These are phyloP conservation scores for Berghia stephanieae DNA, from an alignment of 1,140 invertebrate species.

Conservation along the genomic window DNA sequence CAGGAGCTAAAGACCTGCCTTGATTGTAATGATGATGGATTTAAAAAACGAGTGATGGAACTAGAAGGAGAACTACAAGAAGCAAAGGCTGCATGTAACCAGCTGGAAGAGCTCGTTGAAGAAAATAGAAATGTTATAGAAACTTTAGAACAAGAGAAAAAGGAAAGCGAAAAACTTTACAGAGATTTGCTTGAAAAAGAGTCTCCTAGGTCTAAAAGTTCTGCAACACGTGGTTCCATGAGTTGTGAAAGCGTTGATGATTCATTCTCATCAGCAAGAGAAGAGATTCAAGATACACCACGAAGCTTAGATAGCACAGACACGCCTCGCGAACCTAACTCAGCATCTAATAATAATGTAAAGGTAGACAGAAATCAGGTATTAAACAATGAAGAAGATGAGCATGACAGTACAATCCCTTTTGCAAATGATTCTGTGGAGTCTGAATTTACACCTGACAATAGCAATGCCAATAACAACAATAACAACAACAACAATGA, in stretches of 20 bases:
- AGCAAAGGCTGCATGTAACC: no score
- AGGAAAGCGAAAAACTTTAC: constrained; percentile 35
- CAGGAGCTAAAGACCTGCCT: constrained; percentile 9
- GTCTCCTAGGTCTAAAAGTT: neutral
- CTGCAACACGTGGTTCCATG: neutral
- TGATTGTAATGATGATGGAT: no score
- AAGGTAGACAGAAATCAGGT: neutral
- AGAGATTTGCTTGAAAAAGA: constrained; percentile 33
- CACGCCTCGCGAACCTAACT: neutral
- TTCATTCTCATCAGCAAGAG: constrained; percentile 5
- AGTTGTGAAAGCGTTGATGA: constrained; percentile 15
- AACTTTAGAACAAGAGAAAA: constrained; percentile 28
- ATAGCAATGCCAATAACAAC: neutral
- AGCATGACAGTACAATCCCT: neutral
- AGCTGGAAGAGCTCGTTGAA: no score
- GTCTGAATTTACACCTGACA: neutral
- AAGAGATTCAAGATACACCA: neutral
- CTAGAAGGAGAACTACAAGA: no score
- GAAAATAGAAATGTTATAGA: no score
- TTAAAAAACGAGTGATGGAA: no score
- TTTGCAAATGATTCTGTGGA: constrained; percentile 9
- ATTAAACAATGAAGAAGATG: neutral
- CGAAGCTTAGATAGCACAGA: neutral
- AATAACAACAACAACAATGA: constrained; percentile 28
- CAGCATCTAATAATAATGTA: neutral